Evolutionary conservation across 2,797 vertebrate genomes (phyloP).

Genomic region (Sebastes hopkinsi): DNA sequence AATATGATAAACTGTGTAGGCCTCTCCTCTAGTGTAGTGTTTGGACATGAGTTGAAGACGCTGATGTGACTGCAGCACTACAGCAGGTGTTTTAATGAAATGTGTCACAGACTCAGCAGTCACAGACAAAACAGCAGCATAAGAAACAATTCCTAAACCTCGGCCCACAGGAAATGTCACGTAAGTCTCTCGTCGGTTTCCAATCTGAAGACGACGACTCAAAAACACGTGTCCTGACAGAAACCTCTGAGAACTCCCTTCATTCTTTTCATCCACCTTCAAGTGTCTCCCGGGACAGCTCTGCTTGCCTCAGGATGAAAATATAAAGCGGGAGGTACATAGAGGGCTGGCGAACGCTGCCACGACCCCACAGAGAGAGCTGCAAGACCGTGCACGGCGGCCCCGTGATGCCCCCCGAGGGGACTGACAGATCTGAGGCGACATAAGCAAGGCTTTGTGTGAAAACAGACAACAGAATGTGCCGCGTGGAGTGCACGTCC

Average conservation of each 20-base stretch:
- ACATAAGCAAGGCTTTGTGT: conserved; percentile 49
- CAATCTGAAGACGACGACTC: background rate
- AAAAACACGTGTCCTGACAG: conserved; percentile 15
- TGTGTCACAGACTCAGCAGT: background rate
- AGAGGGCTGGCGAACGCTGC: background rate
- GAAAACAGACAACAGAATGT: conserved; percentile 50
- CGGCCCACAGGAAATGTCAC: conserved; percentile 1
- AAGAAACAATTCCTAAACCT: background rate
- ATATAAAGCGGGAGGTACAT: conserved; percentile 16
- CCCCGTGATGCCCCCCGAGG: conserved; percentile 32
- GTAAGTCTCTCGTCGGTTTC: background rate
- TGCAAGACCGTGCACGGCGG: conserved; percentile 3
- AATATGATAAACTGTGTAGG: background rate
- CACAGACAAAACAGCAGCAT: background rate
- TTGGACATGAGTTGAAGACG: no score
- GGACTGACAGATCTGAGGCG: conserved; percentile 51
- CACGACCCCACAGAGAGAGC: conserved; percentile 12
- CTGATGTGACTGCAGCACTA: background rate
- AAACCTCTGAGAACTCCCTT: background rate
- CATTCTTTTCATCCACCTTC: conserved; percentile 24
- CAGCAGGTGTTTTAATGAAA: background rate
- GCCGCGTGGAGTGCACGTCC: conserved; percentile 15
- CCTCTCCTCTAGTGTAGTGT: background rate
- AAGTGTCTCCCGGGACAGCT: conserved; percentile 40
- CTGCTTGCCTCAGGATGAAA: conserved; percentile 23